Base-by-base conservation (phyloP, 2,888 invertebrate genomes). In the Sminthurinus aureus region DNA sequence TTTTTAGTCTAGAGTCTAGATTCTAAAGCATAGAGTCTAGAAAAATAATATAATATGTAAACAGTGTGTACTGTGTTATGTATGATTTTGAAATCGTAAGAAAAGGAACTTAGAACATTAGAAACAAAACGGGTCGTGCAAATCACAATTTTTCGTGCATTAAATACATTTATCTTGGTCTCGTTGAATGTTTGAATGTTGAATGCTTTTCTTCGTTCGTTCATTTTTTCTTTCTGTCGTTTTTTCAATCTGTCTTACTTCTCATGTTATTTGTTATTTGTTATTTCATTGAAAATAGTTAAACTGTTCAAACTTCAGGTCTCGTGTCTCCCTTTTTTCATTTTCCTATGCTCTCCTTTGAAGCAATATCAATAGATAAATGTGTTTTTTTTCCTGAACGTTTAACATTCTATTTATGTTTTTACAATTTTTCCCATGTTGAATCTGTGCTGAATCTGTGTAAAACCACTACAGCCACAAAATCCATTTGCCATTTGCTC, bases 91-190 rank as follows among this genome's bases (percentile, higher is more conserved):
- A 1, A 38, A 1, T 38, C 38, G 38, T 38, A 38, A 38, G 38
- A 6, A 38, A 38, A 6, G 38, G 38, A 38, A 38, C 38, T 15
- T 73, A 50, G 50, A 26, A 20, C 50, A 75, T 75, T n/a, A 76
- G 22, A 76, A 76, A 76, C 76, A 76, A 76, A 76, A 58, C 22
- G 76, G 58, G 76, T 76, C 76, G 76, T 76, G 76, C 58, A 76
- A 76, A 76, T 76, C 51, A 52, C 76, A 76, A 52, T 50, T 58
- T 58, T 76, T 22, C 76, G 58, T 58, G 58, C 58, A 73, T 73
- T 73, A 73, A 73, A 73, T 73, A 15, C 73, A 73, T 73, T 73
- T 24, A 26, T 73, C 73, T 73, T 73, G 58, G 58, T 58, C 58
- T 58, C 24, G 26, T 73, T 73, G 73, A 24, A 73, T 24, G 73